A percentile compares a stretch with the other conserved stretches of the same genome.
Conservation (phyloP, 2,113 vertebrate species). For the Rhynchomys soricoides region DNA sequence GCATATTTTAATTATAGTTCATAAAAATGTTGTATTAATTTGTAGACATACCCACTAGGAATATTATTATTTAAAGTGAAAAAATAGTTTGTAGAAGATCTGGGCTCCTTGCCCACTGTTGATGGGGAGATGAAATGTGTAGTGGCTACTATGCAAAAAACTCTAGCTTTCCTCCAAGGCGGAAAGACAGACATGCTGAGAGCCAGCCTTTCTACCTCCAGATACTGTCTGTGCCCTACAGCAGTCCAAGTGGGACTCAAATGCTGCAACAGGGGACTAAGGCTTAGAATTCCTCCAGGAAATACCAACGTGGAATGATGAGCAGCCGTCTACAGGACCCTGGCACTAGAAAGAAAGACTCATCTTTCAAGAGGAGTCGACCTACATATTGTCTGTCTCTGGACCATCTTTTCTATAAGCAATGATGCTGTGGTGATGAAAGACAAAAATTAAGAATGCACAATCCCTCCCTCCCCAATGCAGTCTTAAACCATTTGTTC, state of each 20-base stretch:
- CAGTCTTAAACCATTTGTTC: neutral
- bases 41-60: neutral
- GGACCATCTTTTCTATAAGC: neutral
- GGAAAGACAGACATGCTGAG: neutral
- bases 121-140: neutral
- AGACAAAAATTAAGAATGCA: neutral
- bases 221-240: neutral
- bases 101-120: neutral
- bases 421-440: neutral
- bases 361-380: neutral
- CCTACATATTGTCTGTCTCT: neutral
- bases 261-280: too few species aligned
- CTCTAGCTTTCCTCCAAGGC: neutral
- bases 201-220: neutral
- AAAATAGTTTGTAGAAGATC: neutral
- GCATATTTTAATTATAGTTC: constrained; percentile 15
- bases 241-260: neutral
- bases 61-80: neutral
- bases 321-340: neutral
- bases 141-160: neutral
- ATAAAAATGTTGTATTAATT: neutral
- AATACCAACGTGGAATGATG: neutral
- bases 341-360: neutral
- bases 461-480: neutral
- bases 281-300: neutral